Evolutionary conservation across 2,888 invertebrate species (phyloP).

Genomic region (Anoncus sp.): DNA sequence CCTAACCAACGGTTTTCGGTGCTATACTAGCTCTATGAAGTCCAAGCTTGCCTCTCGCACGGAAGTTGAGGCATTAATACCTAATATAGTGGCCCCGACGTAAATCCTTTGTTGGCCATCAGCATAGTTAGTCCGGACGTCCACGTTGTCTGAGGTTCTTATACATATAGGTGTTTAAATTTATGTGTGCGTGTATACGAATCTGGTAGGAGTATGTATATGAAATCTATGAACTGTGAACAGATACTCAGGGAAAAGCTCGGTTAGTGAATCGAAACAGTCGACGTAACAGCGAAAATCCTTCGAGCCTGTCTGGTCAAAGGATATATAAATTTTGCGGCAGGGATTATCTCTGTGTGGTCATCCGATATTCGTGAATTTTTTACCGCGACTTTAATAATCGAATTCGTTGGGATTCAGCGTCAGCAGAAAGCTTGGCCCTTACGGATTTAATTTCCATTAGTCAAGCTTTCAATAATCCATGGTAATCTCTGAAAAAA

Average conservation of each 20-base stretch:
- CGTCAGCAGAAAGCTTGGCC: neutral
- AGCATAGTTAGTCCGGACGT: constrained; percentile 48
- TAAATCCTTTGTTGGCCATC: constrained; percentile 66
- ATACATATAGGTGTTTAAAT: constrained; percentile 26
- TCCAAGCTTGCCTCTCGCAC: constrained; percentile 57
- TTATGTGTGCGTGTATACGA: neutral
- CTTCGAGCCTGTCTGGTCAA: constrained; percentile 9
- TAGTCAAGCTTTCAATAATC: constrained; percentile 22
- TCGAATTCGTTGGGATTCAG: neutral
- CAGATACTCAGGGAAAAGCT: constrained; percentile 30
- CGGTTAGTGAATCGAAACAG: constrained; percentile 18
- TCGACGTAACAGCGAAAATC: constrained; percentile 2
- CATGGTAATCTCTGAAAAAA: neutral
- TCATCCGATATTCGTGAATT: constrained; percentile 43
- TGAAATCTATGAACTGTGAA: neutral
- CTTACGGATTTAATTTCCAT: constrained; percentile 10
- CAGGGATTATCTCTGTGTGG: constrained; percentile 4
- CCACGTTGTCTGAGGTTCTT: constrained; percentile 36
- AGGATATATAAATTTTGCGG: constrained; percentile 14
- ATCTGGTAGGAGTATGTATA: constrained; percentile 7
- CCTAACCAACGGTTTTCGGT: constrained; percentile 34
- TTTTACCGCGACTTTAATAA: constrained; percentile 23
- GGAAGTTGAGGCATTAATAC: constrained; percentile 82
- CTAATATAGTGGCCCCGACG: constrained; percentile 80
- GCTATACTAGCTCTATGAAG: constrained; percentile 49